Conservation (phyloP, 2,888 invertebrate species). For the Hydrotaea diabolus region DNA sequence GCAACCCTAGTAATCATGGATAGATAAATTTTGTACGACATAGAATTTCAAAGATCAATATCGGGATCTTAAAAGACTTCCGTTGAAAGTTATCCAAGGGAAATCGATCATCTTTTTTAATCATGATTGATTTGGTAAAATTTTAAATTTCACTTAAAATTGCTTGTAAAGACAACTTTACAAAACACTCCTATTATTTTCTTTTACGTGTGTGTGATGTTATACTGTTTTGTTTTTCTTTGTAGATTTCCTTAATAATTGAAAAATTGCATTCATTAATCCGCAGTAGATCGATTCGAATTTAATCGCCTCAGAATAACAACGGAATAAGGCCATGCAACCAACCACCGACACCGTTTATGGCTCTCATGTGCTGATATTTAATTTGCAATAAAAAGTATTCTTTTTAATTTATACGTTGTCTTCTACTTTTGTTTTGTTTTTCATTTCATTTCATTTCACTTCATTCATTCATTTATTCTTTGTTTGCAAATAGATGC, state of each 20-base stretch:
- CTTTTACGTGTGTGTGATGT: no score
- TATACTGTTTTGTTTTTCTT: no score
- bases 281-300: background rate
- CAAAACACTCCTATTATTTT: no score
- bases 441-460: background rate
- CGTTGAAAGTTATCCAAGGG: no score
- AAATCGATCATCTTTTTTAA: no score
- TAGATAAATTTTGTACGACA: no score
- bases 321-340: conserved; percentile 3
- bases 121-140: no score
- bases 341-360: background rate
- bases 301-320: background rate
- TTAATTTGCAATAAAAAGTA: background rate
- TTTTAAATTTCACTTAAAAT: no score
- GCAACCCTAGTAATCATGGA: no score
- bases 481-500: conserved; percentile 9
- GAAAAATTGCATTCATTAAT: conserved; percentile 18
- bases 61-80: no score
- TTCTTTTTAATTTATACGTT: conserved; percentile 25
- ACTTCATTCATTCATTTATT: background rate
- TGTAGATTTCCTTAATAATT: background rate
- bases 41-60: no score
- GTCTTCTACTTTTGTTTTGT: conserved; percentile 45
- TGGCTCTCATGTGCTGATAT: background rate
- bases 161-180: no score